Evolutionary conservation across 2,113 vertebrate genomes (phyloP), one percentile per base, ranked within the genome.

Genomic region (Macquaria ambigua): DNA sequence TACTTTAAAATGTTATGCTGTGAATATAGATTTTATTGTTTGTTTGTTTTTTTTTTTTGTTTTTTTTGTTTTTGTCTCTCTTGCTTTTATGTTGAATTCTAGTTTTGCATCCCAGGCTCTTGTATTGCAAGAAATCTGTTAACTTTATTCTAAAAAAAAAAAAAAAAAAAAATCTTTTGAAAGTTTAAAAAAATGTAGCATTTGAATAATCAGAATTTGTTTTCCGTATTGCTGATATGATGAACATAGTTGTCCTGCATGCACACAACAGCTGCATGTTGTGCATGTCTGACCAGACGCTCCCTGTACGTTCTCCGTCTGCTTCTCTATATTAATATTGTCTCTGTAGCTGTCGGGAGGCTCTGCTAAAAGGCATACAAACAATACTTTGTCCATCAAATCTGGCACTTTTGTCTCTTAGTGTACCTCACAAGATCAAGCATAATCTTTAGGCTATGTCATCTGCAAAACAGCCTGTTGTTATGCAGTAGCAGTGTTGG

Each of bases 131-230:
- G 81, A 76, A 62, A 81, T 90, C 50, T 85, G 87, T 95, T 94
- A 37, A 85, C 68, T 90, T 88, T 81, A 87, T 74, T 81, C 8
- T 74, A n/a, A 16, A 77, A 62, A 34, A 81, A 58, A 69, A 48
- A 59, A 48, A 59, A 61, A 79, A 68, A 67, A 56, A 58, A 25
- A 81, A 66, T 88, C 80, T 87, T 88, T 79, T 84, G 9, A 91
- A 79, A 67, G 56, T 84, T 70, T 21, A 83, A 93, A 52, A 85
- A 94, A 91, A 96, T 96, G 96, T 96, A 96, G 96, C 95, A 96
- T 94, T 95, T 94, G 74, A 89, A 92, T 86, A 88, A 85, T 73
- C 76, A 28, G 64, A 90, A 68, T 85, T 72, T 83, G 74, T 90
- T 89, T 87, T 85, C 55, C 39, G 83, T 91, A 66, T 83, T 85